Percentiles rank a stretch among this genome's conserved stretches.
These are phyloP conservation scores for Enteromius mattozi DNA, from an alignment of 2,797 vertebrate genomes.

Conservation along the genomic window DNA sequence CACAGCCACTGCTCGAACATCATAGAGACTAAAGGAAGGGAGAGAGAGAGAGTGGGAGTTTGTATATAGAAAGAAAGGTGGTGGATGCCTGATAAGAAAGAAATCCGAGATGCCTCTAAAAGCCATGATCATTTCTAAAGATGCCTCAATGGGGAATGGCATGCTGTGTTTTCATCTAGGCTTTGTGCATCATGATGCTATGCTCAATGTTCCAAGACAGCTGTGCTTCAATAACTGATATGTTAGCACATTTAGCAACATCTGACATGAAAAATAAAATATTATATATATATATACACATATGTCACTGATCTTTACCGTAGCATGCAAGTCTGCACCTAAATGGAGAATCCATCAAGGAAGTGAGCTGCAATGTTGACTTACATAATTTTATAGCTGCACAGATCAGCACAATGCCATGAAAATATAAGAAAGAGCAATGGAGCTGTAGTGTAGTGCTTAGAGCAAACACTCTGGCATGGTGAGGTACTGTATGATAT, in stretches of 20 bases:
- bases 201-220: conserved; percentile 22
- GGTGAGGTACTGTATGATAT: background rate
- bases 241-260: conserved; percentile 33
- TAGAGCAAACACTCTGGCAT: background rate
- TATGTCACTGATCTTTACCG: background rate
- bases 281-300: too few species aligned
- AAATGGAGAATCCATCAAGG: conserved; percentile 11
- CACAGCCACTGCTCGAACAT: conserved; percentile 64
- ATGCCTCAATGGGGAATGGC: conserved; percentile 44
- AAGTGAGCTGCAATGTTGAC: background rate
- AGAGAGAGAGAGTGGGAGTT: conserved; percentile 33
- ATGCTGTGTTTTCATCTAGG: conserved; percentile 40
- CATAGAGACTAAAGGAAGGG: conserved; percentile 54
- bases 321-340: background rate
- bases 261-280: background rate
- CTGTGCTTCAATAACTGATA: conserved; percentile 19
- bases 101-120: conserved; percentile 48
- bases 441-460: background rate
- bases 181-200: conserved; percentile 37
- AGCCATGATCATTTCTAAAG: conserved; percentile 49
- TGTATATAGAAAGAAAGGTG: conserved; percentile 49
- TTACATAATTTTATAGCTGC: background rate
- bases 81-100: conserved; percentile 54
- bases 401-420: conserved; percentile 9
- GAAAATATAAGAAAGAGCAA: background rate